These are phyloP conservation scores for Fissipunctia ypsillon DNA, from an alignment of 2,888 invertebrate species.

Conservation along the genomic window DNA sequence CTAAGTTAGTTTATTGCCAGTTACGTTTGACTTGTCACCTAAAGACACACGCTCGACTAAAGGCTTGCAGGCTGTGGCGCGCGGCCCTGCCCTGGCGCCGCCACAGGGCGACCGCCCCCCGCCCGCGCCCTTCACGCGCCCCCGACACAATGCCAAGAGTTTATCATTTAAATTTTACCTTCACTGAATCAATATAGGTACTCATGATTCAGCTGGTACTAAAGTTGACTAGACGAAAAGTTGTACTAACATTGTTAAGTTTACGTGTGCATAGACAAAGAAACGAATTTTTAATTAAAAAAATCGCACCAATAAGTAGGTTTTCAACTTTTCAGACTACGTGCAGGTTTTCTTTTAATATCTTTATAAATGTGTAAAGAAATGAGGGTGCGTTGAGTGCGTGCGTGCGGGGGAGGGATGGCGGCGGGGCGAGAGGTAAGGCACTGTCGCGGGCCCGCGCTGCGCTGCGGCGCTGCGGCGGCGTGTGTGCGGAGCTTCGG, in stretches of 20 bases:
- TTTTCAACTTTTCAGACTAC: background rate
- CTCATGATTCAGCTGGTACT: conserved; percentile 4
- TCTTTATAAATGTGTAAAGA: background rate
- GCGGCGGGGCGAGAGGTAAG: conserved; percentile 73
- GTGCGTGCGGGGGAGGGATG: conserved; percentile 35
- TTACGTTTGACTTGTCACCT: conserved; percentile 84
- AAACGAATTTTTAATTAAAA: background rate
- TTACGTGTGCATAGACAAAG: background rate
- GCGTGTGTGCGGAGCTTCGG: conserved; percentile 86
- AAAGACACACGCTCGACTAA: conserved; percentile 84
- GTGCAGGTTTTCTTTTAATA: conserved; percentile 1
- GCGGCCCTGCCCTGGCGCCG: conserved; percentile 78
- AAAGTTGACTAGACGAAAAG: conserved; percentile 11
- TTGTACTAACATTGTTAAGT: conserved; percentile 10
- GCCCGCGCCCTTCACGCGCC: conserved; percentile 59
- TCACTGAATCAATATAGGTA: background rate
- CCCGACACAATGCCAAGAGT: conserved; percentile 19
- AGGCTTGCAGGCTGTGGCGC: conserved; percentile 84
- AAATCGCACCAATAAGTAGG: background rate
- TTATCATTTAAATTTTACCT: conserved; percentile 8
- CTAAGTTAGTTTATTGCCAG: conserved; percentile 88
- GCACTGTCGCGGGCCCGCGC: conserved; percentile 82
- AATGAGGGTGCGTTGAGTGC: background rate
- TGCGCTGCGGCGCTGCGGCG: conserved; percentile 70
- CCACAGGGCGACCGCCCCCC: conserved; percentile 73